Evolutionary conservation across 2,888 invertebrate genomes (phyloP), one percentile per base, ranked within the genome.

Genomic region (Andrena chrysosceles): DNA sequence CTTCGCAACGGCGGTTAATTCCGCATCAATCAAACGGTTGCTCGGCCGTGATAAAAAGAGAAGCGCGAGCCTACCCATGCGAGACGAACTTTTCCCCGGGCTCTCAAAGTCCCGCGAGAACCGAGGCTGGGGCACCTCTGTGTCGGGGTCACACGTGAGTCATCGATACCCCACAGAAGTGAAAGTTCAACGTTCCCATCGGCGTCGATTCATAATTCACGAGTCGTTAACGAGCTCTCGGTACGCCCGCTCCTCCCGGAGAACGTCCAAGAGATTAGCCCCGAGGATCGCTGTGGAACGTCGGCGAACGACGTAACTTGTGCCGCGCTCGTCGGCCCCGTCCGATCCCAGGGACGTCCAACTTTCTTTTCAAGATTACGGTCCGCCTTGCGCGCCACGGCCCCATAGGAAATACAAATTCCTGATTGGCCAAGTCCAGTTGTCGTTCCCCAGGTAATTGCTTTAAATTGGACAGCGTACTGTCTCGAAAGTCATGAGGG

Each of bases 351-450:
- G 35, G 48, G 35, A 29, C 79, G 74, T 60, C 29, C 60, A 71
- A 81, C 63, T 81, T 80, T 80, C 75, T 67, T 66, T 73, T 52
- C 64, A 73, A 79, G 79, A 81, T 81, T 79, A 74, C 77, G 59
- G 67, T n/a, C 62, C 69, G 66, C 56, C 62, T 29, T 52, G 52
- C 70, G 13, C 66, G 26, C 59, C 52, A 6, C 26, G 29, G 31
- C 81, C 87, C 79, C 87, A 20, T 59, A 87, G 87, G 87, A 87
- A 87, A 87, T 87, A 87, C 85, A 83, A 87, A 87, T 87, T 85
- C 83, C 82, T 84, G 87, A 88, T 88, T 88, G 88, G 85, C 76
- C 54, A 83, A 88, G 88, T 88, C 88, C 85, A 73, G 80, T 75
- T 63, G 69, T 80, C 83, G 72, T 85, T 79, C 87, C 89, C 84